Evolutionary conservation across 2,113 vertebrate genomes (phyloP).

Genomic region (Forbesichthys papilliferus): DNA sequence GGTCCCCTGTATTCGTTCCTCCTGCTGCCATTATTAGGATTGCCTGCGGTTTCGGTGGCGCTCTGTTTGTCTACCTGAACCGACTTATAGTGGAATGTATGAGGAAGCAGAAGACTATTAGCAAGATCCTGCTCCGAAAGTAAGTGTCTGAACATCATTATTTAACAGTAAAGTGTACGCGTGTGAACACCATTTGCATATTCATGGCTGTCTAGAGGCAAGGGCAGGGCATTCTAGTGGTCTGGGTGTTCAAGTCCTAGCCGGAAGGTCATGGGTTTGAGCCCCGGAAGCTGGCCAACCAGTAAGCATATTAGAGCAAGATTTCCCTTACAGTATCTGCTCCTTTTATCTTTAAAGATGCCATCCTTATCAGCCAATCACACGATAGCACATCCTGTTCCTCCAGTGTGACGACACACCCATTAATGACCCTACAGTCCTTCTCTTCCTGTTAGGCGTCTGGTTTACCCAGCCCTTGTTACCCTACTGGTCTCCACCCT

Average conservation of each 20-base stretch:
- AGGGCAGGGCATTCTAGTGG: background rate
- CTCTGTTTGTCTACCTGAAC: constrained; percentile 96
- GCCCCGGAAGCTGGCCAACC: too few species aligned
- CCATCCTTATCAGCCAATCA: constrained; percentile 21
- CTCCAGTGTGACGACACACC: constrained; percentile 38
- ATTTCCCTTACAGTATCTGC: too few species aligned
- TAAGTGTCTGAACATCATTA: constrained; percentile 70
- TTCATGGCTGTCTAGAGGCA: background rate
- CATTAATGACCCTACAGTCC: constrained; percentile 68
- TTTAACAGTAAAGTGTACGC: background rate
- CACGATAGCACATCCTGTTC: constrained; percentile 23
- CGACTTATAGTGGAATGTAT: constrained; percentile 96
- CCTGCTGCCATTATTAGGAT: constrained; percentile 76
- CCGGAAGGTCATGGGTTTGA: too few species aligned
- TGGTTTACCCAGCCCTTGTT: constrained; percentile 94
- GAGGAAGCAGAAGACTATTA: constrained; percentile 96
- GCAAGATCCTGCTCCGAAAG: constrained; percentile 97
- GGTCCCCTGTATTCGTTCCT: background rate
- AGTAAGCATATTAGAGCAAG: too few species aligned
- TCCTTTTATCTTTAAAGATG: background rate
- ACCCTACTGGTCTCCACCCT: constrained; percentile 92
- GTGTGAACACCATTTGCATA: too few species aligned
- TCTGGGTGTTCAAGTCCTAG: too few species aligned
- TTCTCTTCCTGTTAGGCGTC: constrained; percentile 82
- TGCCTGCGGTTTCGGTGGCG: constrained; percentile 92